Evolutionary conservation across 1,140 invertebrate genomes (phyloP), one percentile per base, ranked within the genome.

Genomic region (Bombus turneri): DNA sequence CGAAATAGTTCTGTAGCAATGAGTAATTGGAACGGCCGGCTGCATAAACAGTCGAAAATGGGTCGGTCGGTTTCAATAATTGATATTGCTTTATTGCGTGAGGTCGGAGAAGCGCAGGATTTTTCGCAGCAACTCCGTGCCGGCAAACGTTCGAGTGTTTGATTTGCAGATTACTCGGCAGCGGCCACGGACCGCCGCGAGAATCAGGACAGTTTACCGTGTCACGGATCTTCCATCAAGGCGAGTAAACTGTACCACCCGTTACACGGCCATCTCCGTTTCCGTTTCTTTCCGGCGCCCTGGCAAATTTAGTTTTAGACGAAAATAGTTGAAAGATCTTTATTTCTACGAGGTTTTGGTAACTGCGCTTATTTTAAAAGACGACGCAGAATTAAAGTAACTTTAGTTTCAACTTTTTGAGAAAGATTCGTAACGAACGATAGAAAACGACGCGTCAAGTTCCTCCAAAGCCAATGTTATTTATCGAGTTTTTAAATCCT

Each of bases 171-270:
- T 83, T 78, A 81, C 79, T 72, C 68, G 31, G 34, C 34, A 66
- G n/a, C 81, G 81, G 47, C 34, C 71, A 66, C 81, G 81, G 57
- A 75, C 57, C 10, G 71, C 71, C 81, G 22, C 62, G 74, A 77
- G 74, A 83, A 83, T 57, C 81, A 68, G 81, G 81, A 83, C 81
- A 83, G 81, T 83, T 83, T 83, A 83, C 74, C 25, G 81, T 83
- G 81, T 83, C 74, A 83, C 47, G 81, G 74, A 83, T 83, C 81
- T 57, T 78, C 64, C 74, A 83, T 68, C 81, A 34, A 78, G 47
- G 28, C 25, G 74, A 83, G 72, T 74, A 83, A 83, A 83, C 81
- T 69, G 73, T 53, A 22, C 34, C 43, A 3, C 5, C 22, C n/a
- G 77, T 47, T 68, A 47, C 59, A n/a, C 43, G 10, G 12, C 59